Base-by-base conservation (phyloP, 2,888 invertebrate genomes). In the Tetragnatha montana region DNA sequence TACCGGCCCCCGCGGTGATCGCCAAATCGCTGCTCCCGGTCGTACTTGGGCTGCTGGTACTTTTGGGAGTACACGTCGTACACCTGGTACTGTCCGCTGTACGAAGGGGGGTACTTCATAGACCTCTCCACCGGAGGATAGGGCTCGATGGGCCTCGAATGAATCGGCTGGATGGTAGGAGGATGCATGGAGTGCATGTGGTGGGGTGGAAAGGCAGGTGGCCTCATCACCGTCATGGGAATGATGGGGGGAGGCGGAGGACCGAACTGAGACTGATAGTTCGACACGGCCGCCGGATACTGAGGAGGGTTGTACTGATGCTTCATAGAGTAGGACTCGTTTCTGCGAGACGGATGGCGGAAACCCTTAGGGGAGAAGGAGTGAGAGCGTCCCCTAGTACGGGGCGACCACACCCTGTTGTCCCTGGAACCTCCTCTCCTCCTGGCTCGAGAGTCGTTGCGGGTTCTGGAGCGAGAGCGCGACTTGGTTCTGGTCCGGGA, bases 391-490 rank as follows among this genome's bases (percentile, higher is more conserved):
- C 79, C 73, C 68, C 84, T 68, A 22, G 50, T 76, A 21, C 82
- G 50, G 22, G 80, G 87, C 69, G 89, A 87, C 17, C 81, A 83
- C 17, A n/a, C 14, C 78, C 88, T 78, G 10, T 81, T 82, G 10
- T 85, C 86, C 79, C 91, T 84, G 10, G 89, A 88, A 60, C 12
- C 68, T 22, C 71, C 50, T 6, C 81, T 60, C 19, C 86, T 69
- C 6, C 87, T 19, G 14, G 78, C 19, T 50, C 83, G 81, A 14
- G 79, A 70, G 21, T 81, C 87, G 14, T 14, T 51, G 70, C 91
- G 71, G 19, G 91, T 86, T 81, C 91, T 87, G 21, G 91, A 91
- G 10, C 90, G 85, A 21, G 91, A 91, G 50, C 88, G 81, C 19
- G 87, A 91, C 50, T 74, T 76, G 19, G 76, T 90, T 78, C 85